Conservation (phyloP, 2,888 invertebrate species). For the Escarpia spicata region DNA sequence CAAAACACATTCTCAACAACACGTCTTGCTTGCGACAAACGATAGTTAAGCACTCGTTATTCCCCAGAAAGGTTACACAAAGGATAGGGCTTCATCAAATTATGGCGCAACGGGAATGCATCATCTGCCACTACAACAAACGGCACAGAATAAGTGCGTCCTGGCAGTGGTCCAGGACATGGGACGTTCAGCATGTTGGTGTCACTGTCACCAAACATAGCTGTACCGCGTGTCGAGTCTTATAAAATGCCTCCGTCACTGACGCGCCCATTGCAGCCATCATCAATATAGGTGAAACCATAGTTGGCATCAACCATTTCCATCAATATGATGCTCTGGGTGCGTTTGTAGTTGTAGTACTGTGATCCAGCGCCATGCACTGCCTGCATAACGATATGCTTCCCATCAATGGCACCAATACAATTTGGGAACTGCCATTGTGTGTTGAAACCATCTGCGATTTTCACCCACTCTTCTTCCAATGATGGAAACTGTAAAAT, state of each 20-base stretch:
- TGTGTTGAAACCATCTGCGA: constrained; percentile 27
- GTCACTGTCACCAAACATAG: constrained; percentile 20
- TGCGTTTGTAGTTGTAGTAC: constrained; percentile 31
- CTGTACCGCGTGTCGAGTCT: constrained; percentile 27
- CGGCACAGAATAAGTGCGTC: constrained; percentile 25
- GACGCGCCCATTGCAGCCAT: constrained; percentile 37
- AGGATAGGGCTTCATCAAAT: constrained; percentile 28
- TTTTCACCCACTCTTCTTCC: no score
- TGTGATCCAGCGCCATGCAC: background rate
- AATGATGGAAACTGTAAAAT: no score
- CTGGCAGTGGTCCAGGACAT: constrained; percentile 22
- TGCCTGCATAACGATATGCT: constrained; percentile 25
- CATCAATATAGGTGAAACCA: constrained; percentile 27
- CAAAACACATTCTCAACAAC: constrained; percentile 30
- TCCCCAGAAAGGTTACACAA: background rate
- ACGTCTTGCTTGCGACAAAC: constrained; percentile 22
- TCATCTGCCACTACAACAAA: constrained; percentile 33
- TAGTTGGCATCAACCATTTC: no score
- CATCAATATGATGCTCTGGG: constrained; percentile 29
- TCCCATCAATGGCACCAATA: constrained; percentile 32
- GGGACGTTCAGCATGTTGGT: constrained; percentile 32
- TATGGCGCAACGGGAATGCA: no score
- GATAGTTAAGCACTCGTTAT: no score
- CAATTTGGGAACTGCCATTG: constrained; percentile 33
- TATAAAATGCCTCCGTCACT: constrained; percentile 39